Evolutionary conservation across 2,888 invertebrate genomes (phyloP), one percentile per base, ranked within the genome.

Genomic region (Gasteruption jaculator): DNA sequence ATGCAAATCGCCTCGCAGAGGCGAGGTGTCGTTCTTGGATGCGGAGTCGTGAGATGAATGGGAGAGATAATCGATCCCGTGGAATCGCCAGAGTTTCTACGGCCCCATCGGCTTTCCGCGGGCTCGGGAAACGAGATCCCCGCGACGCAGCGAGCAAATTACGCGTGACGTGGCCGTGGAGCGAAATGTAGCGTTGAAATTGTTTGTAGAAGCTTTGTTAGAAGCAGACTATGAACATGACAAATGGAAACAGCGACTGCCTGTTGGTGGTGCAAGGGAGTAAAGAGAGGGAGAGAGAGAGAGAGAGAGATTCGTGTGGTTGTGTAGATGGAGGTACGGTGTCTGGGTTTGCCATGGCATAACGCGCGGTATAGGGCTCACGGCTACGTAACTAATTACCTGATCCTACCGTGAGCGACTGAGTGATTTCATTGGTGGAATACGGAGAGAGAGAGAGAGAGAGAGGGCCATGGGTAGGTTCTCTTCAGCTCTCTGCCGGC

Each of bases 341-440:
- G 43, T 45, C 55, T 45, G 50, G 54, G 49, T 47, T 48, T 44
- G 52, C 42, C 41, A 36, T 32, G 45, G 49, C 31, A 33, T 20
- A 30, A 38, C 37, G 36, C 37, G 46, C 42, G 40, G 18, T 52
- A 53, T 52, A 58, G 57, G 53, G 64, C 65, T 64, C 55, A 62
- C 60, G 61, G 65, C 67, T 60, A 64, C 61, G 56, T 61, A 65
- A 63, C 65, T 68, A 68, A 68, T 68, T 68, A 66, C 60, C 60
- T 54, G 63, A 66, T 63, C 60, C 60, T 51, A 59, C 59, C 50
- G 56, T 47, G 57, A 60, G 56, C 59, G 60, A 59, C 58, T 48
- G 57, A 54, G 61, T 48, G 61, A 57, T 58, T 63, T 58, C 57
- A 63, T 62, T 58, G 62, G 58, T 46, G 52, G 49, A 56, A 50